Conservation (phyloP, 1,140 invertebrate species). For the Ostrea edulis region DNA sequence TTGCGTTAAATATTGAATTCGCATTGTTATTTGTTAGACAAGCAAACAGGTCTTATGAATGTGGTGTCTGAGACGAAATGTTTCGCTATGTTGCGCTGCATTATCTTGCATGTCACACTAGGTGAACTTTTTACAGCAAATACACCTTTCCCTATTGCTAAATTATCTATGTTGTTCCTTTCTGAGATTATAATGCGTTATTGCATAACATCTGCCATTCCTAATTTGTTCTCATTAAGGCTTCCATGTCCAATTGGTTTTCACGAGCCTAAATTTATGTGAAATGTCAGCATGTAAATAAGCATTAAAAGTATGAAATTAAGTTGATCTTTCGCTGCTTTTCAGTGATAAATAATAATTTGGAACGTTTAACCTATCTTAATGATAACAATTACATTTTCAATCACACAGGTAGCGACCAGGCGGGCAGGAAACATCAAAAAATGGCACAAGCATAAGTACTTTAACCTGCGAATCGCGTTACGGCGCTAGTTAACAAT, state of each 20-base stretch:
- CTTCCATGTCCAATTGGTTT: background rate
- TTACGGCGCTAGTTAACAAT: background rate
- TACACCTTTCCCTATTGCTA: background rate
- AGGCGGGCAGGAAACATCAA: background rate
- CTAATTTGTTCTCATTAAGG: background rate
- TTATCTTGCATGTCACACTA: slow-evolving; percentile 1
- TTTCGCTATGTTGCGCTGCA: background rate
- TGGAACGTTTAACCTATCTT: background rate
- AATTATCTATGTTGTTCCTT: background rate
- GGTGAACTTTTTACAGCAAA: slow-evolving; percentile 13
- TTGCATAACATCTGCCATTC: background rate
- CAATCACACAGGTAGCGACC: background rate
- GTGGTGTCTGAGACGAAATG: background rate
- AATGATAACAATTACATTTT: background rate
- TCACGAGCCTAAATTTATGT: too few species aligned
- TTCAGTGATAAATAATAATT: too few species aligned
- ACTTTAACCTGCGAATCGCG: background rate
- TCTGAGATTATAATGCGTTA: background rate
- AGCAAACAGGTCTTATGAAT: slow-evolving; percentile 15
- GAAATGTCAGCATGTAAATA: too few species aligned
- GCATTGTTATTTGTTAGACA: slow-evolving; percentile 33
- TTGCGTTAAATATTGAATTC: slow-evolving; percentile 25
- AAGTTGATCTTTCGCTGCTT: too few species aligned
- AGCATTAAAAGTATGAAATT: too few species aligned
- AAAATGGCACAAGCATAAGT: background rate